Evolutionary conservation across 2,888 invertebrate species (phyloP).

Genomic region (Chesias legatella): DNA sequence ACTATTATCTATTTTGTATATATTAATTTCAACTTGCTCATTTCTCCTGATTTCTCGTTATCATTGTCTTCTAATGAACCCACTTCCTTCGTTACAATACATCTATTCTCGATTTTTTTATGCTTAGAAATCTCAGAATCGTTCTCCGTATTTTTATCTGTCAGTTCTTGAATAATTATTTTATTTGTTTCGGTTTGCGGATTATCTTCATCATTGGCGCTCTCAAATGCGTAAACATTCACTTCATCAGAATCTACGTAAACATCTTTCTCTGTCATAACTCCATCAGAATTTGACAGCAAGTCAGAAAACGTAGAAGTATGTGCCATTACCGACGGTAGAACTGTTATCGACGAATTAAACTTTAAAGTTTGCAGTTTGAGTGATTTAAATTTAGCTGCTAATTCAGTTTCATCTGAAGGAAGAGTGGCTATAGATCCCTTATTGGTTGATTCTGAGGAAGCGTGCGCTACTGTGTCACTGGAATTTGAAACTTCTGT

Average conservation of each 20-base stretch:
- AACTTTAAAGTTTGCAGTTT: constrained; percentile 32
- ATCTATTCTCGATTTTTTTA: too few relatives aligned
- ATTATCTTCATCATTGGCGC: not conserved
- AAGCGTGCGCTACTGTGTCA: constrained; percentile 14
- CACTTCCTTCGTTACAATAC: too few relatives aligned
- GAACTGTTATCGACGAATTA: constrained; percentile 43
- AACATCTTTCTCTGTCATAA: constrained; percentile 7
- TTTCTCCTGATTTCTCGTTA: not conserved
- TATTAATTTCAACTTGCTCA: too few relatives aligned
- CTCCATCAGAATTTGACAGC: constrained; percentile 15
- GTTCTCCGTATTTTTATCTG: too few relatives aligned
- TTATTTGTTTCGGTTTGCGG: not conserved
- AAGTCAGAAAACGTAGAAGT: constrained; percentile 31
- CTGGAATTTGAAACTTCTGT: constrained; percentile 8
- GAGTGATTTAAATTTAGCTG: not conserved
- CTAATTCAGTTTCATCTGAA: constrained; percentile 9
- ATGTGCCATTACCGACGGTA: constrained; percentile 41
- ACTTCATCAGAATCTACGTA: constrained; percentile 16
- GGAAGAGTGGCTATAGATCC: constrained; percentile 8
- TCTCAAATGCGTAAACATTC: constrained; percentile 7
- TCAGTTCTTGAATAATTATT: not conserved
- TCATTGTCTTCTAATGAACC: not conserved
- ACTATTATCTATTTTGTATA: too few relatives aligned
- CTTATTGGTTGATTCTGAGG: constrained; percentile 15
- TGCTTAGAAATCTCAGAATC: too few relatives aligned